These are phyloP conservation scores for Acronicta psi DNA, from an alignment of 2,888 invertebrate genomes.

Conservation along the genomic window DNA sequence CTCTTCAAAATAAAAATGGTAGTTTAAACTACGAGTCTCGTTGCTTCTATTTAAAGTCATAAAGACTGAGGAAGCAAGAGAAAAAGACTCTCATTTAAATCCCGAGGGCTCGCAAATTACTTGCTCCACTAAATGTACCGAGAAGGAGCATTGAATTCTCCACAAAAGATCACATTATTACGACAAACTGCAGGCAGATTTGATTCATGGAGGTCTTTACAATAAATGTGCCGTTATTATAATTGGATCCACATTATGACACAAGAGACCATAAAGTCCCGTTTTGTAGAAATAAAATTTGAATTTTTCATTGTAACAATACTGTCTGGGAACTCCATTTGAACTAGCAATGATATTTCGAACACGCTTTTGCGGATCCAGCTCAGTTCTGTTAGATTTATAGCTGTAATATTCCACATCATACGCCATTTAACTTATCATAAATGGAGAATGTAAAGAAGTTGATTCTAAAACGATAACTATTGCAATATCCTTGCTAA, in stretches of 20 bases:
- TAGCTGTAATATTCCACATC: conserved; percentile 15
- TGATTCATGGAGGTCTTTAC: conserved; percentile 19
- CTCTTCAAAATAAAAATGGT: background rate
- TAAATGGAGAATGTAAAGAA: background rate
- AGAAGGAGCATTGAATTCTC: conserved; percentile 27
- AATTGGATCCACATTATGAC: conserved; percentile 36
- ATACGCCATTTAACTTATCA: conserved; percentile 20
- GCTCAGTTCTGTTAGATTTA: conserved; percentile 22
- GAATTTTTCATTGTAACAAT: conserved; percentile 18
- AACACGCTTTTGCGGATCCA: conserved; percentile 7
- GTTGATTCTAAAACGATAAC: too few relatives aligned
- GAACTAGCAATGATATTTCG: conserved; percentile 14
- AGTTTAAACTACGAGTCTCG: background rate
- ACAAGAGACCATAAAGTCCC: conserved; percentile 1
- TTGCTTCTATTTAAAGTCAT: background rate
- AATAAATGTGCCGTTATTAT: conserved; percentile 35
- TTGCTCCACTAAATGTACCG: conserved; percentile 15
- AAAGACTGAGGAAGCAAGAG: conserved; percentile 19
- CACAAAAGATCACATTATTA: conserved; percentile 39
- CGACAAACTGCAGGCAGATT: conserved; percentile 26
- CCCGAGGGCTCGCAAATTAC: conserved; percentile 37
- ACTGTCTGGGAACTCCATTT: conserved; percentile 9
- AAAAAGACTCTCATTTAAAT: conserved; percentile 28
- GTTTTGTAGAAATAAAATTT: conserved; percentile 10
- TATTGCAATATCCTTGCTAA: too few relatives aligned